These are phyloP conservation scores for Amphimedon queenslandica DNA, from an alignment of 37 sponge, comb jelly and placozoan genomes.

Conservation along the genomic window DNA sequence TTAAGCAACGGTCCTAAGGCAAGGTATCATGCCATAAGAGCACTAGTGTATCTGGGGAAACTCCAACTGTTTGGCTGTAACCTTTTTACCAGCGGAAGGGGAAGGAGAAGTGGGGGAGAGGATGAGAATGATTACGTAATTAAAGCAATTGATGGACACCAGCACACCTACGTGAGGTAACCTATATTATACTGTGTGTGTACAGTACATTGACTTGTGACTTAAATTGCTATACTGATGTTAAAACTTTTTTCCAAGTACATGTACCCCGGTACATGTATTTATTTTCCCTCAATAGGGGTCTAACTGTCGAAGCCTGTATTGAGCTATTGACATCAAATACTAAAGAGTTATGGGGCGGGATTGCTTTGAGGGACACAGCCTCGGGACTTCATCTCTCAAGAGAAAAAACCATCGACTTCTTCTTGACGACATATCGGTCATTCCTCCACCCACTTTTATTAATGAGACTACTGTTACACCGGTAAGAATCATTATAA, in stretches of 20 bases:
- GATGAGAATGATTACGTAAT: conserved; percentile 33
- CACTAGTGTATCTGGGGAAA: conserved; percentile 71
- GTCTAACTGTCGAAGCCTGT: conserved; percentile 66
- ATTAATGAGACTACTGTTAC: conserved; percentile 73
- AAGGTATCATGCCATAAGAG: conserved; percentile 58
- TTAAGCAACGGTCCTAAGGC: conserved; percentile 31
- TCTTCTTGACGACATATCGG: conserved; percentile 72
- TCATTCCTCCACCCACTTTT: conserved; percentile 80
- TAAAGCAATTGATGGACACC: conserved; percentile 13
- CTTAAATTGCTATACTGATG: too few relatives aligned
- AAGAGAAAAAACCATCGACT: conserved; percentile 62
- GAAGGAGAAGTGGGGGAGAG: conserved; percentile 14
- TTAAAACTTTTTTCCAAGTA: not conserved
- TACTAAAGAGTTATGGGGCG: conserved; percentile 51
- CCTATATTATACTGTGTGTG: too few relatives aligned
- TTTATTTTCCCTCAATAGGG: conserved; percentile 35
- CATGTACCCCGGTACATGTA: not conserved
- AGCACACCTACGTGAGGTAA: conserved; percentile 46
- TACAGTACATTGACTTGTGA: too few relatives aligned
- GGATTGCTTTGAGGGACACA: conserved; percentile 23
- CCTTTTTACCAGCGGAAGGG: conserved; percentile 15
- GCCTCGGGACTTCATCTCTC: conserved; percentile 24
- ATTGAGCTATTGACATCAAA: conserved; percentile 59
- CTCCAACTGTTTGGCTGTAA: conserved; percentile 37
- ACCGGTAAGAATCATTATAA: conserved; percentile 29